Base-by-base conservation (phyloP, 2,888 invertebrate species). In the Ochlodes sylvanus region DNA sequence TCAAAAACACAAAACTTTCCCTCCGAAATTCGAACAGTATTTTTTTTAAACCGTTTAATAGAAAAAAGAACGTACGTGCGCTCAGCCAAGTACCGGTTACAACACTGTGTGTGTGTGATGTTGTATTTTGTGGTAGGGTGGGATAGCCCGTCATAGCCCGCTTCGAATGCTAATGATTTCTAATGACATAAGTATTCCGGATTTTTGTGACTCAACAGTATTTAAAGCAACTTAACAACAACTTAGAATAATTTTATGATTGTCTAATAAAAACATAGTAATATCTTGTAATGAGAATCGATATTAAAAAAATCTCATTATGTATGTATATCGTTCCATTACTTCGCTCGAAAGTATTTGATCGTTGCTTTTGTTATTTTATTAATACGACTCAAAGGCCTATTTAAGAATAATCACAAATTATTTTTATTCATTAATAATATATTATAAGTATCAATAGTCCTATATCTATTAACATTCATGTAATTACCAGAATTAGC, bases 161-260 rank as follows among this genome's bases (percentile, higher is more conserved):
- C 73, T 74, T 72, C 75, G 87, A 83, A 87, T 87, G 75, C 78
- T 88, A 86, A 86, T 82, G 82, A 80, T 72, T 76, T 65, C 71
- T 71, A 68, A 77, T 78, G 76, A 76, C 78, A 76, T 75, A 78
- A n/a, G n/a, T n/a, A n/a, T 76, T 79, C 79, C 74, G 61, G 42
- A 32, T 64, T 73, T 76, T 68, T 68, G 68, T 69, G 70, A 65
- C 71, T 44, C 61, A 65, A 58, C 32, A 64, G 19, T 60, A 27
- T 32, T 27, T 2, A 17, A 15, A 7, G 15, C 7, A 52, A 15
- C 58, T 27, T 10, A 2, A 58, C 50, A 21, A 27, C n/a, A 38
- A 21, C 14, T 34, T 38, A 38, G 10, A 12, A 19, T 19, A 2
- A 50, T 50, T 50, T 7, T n/a, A 38, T 12, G 3, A 12, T 10